Conservation (phyloP, 1,140 invertebrate species). For the Formica exsecta region DNA sequence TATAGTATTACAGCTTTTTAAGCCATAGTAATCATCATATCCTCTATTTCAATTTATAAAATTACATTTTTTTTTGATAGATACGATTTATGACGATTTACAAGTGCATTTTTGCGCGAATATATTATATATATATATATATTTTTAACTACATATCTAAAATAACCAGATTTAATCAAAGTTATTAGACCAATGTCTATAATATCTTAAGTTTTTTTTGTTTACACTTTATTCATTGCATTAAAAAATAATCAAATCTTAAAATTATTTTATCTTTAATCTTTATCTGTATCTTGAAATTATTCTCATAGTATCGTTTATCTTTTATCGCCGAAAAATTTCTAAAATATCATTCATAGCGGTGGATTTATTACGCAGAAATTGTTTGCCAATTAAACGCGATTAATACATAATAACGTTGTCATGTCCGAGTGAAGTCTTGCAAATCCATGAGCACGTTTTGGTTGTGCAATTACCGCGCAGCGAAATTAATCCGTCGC, state of each 20-base stretch:
- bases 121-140: background rate
- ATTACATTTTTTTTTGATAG: background rate
- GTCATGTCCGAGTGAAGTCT: constrained; percentile 71
- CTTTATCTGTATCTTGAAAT: constrained; percentile 10
- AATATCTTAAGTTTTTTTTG: background rate
- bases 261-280: background rate
- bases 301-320: background rate
- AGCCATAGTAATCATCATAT: no score
- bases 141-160: background rate
- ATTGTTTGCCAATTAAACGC: background rate
- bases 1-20: no score
- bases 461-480: constrained; percentile 82
- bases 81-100: background rate
- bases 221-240: background rate
- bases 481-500: constrained; percentile 84
- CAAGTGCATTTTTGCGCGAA: background rate
- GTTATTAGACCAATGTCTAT: background rate
- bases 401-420: constrained; percentile 62
- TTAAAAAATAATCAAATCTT: background rate
- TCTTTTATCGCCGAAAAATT: background rate
- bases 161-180: no score
- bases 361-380: background rate
- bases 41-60: background rate
- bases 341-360: background rate
- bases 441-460: constrained; percentile 78